phyloP scores from a whole-genome alignment of 1,140 invertebrate species.

The Sitophilus oryzae region DNA sequence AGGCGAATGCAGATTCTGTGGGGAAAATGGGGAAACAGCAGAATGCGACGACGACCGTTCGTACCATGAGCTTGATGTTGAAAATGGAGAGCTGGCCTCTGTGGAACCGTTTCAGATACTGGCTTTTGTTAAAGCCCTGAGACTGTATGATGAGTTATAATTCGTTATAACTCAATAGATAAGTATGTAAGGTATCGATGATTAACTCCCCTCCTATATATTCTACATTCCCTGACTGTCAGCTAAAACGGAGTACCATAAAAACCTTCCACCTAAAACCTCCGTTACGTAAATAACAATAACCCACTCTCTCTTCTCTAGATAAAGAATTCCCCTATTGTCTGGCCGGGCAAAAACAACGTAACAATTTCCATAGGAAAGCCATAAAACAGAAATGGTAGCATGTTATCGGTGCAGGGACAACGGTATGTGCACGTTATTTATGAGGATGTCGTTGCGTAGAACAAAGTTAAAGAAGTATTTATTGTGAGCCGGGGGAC shows the following conservation, averaged over 20 bases:
- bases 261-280: background rate
- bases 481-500: conserved; percentile 19
- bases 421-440: conserved; percentile 10
- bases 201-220: too few relatives aligned
- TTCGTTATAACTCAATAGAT: too few relatives aligned
- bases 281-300: conserved; percentile 25
- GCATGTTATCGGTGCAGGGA: conserved; percentile 19
- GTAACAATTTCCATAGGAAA: conserved; percentile 27
- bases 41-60: too few relatives aligned
- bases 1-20: too few relatives aligned
- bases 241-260: background rate
- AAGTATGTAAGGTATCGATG: too few relatives aligned
- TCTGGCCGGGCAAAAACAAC: conserved; percentile 25
- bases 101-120: too few relatives aligned
- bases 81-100: too few relatives aligned
- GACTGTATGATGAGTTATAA: too few relatives aligned
- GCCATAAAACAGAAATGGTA: conserved; percentile 25
- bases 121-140: too few relatives aligned
- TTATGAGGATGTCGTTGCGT: conserved; percentile 14
- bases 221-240: too few relatives aligned
- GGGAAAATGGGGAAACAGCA: too few relatives aligned
- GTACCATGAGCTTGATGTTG: too few relatives aligned
- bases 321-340: conserved; percentile 24
- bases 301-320: conserved; percentile 24
- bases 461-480: conserved; percentile 16